A percentile compares a stretch with the other conserved stretches of the same genome.
Evolutionary conservation across 2,113 vertebrate genomes (phyloP).

Genomic region (Podilymbus podiceps): DNA sequence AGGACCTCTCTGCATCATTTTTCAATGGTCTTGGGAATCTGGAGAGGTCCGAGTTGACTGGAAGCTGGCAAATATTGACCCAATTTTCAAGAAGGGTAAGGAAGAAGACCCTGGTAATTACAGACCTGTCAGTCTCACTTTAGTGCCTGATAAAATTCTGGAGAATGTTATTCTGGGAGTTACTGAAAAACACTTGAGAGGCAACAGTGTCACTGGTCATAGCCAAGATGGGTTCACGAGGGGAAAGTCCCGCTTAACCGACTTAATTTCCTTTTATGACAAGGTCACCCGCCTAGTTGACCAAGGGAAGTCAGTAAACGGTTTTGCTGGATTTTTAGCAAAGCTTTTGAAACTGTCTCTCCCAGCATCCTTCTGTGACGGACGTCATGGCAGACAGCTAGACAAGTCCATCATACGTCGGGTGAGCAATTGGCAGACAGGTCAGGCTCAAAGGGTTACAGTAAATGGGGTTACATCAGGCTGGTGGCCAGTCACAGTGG

Average conservation of each 20-base stretch:
- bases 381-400: not conserved
- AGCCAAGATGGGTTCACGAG: not conserved
- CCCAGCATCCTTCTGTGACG: not conserved
- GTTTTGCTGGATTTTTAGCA: not conserved
- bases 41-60: not conserved
- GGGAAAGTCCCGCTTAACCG: not conserved
- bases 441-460: not conserved
- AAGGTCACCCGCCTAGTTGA: not conserved
- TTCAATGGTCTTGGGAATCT: no score
- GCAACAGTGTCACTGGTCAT: not conserved
- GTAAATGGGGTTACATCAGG: not conserved
- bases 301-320: not conserved
- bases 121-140: not conserved
- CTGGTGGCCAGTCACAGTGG: not conserved
- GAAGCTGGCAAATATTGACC: not conserved
- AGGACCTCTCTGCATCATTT: no score
- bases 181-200: not conserved
- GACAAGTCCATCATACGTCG: not conserved
- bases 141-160: not conserved
- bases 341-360: not conserved
- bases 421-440: not conserved
- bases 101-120: not conserved
- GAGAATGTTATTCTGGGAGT: not conserved
- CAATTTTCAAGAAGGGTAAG: not conserved
- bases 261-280: not conserved